Base-by-base conservation (phyloP, 2,113 vertebrate genomes). In the Coturnix japonica region DNA sequence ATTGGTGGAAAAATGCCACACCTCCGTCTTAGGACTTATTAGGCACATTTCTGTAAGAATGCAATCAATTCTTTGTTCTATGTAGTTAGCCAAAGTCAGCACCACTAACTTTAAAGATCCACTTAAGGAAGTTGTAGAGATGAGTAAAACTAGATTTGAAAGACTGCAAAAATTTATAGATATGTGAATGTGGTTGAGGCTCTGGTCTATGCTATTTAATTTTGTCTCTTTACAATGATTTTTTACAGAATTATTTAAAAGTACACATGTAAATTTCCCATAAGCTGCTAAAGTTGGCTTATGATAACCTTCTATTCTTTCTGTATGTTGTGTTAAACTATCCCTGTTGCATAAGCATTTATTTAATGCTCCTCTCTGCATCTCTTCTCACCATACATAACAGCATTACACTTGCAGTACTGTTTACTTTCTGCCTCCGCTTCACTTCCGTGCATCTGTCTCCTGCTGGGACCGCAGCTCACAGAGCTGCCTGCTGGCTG, bases 1-100 rank as follows among this genome's bases (percentile, higher is more conserved):
- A 90, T 93, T 95, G 94, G 84, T 94, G 71, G 86, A 79, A 94
- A 90, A 87, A 59, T 91, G 56, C 67, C 70, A 89, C 81, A 85
- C 60, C 61, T 93, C 35, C 21, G 90, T 90, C 64, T 82, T 74
- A 89, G 69, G 81, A 91, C n/a, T 90, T 91, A 85, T 80, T 89
- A 92, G 71, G 56, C 35, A 35, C 57, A 71, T 83, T 95, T 94
- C 41, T 81, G 41, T 47, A 91, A 81, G 74, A 93, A 95, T 80
- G 89, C 31, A 83, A 65, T 87, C 84, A 92, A 37, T 90, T 90
- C 66, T 80, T 77, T 88, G 21, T 59, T 93, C 82, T 84, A 23
- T 57, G 43, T 65, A 23, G 41, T 81, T 84, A 86, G 37, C 28
- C 63, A 89, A 75, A 93, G 33, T 23, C 74, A 93, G 78, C 49